Base-by-base conservation (phyloP, 2,888 invertebrate genomes). In the Gerris lacustris region DNA sequence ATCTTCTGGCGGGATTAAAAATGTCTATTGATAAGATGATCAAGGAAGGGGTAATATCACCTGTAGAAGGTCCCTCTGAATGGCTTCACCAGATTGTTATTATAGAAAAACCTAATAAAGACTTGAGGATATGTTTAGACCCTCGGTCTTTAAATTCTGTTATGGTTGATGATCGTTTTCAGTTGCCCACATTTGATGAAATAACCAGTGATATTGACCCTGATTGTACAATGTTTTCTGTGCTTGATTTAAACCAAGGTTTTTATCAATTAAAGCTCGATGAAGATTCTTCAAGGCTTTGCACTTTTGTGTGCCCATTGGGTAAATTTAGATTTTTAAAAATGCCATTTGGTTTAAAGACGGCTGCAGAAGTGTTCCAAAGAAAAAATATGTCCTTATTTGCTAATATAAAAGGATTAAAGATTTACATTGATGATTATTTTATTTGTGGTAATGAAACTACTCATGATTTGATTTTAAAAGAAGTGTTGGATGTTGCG, bases 101-200 rank as follows among this genome's bases (percentile, higher is more conserved):
- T n/a, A n/a, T n/a, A n/a, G n/a, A n/a, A 74, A 45, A 67, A 74
- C 64, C 69, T 76, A 70, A 72, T 71, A 69, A 74, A 73, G n/a
- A n/a, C n/a, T n/a, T 73, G 66, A 70, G 77, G 47, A 71, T 79
- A 31, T 78, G 78, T 72, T n/a, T 79, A n/a, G 78, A 79, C 73
- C 77, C 78, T 6, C 73, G 72, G 64, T 66, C 78, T 70, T 71
- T 78, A 69, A 79, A 79, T 72, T 69, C 71, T 44, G 72, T 67
- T 31, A 76, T 79, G 9, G 71, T 74, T 69, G 67, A 75, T 66
- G 74, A 76, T 45, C 72, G 76, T 72, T 76, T 72, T 74, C 74
- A 74, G 47, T 74, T 78, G 15, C 76, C 77, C 4, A 76, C 73
- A 6, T 75, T 77, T 44, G 77, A 78, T 31, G 76, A 79, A 71